Conservation (phyloP, 2,113 vertebrate species). For the Podilymbus podiceps region DNA sequence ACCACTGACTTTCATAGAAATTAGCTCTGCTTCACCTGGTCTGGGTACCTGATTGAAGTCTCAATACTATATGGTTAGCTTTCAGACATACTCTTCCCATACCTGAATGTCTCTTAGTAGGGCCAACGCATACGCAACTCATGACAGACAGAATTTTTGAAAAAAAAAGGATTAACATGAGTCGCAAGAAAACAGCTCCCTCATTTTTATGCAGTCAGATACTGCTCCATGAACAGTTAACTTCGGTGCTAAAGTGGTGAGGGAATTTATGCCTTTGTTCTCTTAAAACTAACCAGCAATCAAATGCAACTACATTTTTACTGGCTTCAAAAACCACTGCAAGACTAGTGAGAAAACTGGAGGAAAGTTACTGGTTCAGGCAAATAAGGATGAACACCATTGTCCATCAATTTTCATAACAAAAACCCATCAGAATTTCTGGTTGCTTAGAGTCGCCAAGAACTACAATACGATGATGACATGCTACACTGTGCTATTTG, state of each 20-base stretch:
- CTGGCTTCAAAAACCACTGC: not conserved
- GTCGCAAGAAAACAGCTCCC: not conserved
- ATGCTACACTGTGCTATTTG: accelerated
- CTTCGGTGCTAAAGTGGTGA: not conserved
- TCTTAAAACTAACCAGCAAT: not conserved
- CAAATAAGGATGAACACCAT: not conserved
- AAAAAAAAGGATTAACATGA: not conserved
- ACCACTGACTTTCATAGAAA: not conserved
- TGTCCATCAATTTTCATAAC: not conserved
- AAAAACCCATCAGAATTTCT: not conserved
- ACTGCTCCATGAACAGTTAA: not conserved
- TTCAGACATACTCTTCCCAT: not conserved
- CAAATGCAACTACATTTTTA: not conserved
- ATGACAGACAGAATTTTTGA: not conserved
- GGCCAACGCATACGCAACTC: not conserved
- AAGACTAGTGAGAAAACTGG: not conserved
- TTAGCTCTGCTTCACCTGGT: not conserved
- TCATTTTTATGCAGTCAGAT: not conserved
- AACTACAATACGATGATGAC: not conserved
- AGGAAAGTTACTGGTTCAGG: not conserved
- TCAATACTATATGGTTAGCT: not conserved
- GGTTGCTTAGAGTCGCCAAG: not conserved
- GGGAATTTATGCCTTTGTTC: not conserved
- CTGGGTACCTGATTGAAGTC: not conserved
- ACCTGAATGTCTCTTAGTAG: not conserved